Evolutionary conservation across 2,797 vertebrate genomes (phyloP), one percentile per base, ranked within the genome.

Genomic region (Myoxocephalus aenaeus): DNA sequence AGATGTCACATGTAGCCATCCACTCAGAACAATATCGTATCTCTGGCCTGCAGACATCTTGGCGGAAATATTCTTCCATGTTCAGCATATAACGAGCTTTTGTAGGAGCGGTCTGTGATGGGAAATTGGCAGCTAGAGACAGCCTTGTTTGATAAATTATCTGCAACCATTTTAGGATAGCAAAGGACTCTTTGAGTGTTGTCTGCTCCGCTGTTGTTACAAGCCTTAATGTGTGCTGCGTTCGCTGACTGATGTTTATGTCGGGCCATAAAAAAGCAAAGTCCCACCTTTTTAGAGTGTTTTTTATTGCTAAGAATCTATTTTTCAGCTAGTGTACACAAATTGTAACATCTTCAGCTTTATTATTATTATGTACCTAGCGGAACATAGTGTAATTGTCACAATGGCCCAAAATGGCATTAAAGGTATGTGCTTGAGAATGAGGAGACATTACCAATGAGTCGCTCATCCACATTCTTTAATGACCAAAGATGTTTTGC

Each of bases 121-220:
- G 69, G 50, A 51, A 85, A 70, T 70, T 80, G 81, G 77, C 84
- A 82, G 70, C 66, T 38, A 4, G 54, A 66, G 67, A 69, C 7
- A 18, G 64, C 20, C 5, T 18, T 1, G 50, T 80, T 77, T 84
- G 67, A 88, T 82, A 64, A 87, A 86, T 85, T 63, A 76, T 82
- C 72, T 71, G 42, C 38, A 79, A 79, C 40, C 57, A 29, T 80
- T 84, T 82, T 64, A 66, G 69, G 53, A 75, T 54, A 66, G 57
- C 71, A 34, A 29, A 69, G 54, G 61, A 34, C 62, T 70, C 14
- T 29, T 27, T 27, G 69, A 79, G 65, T 50, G 40, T 61, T 59
- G 54, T 74, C 51, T 81, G 51, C 44, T 20, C 36, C 65, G 63
- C 44, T 42, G 65, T 66, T 72, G 63, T 67, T 78, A 71, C 69